These are phyloP conservation scores for Sylvia borin DNA, from an alignment of 2,797 vertebrate genomes.

Conservation along the genomic window DNA sequence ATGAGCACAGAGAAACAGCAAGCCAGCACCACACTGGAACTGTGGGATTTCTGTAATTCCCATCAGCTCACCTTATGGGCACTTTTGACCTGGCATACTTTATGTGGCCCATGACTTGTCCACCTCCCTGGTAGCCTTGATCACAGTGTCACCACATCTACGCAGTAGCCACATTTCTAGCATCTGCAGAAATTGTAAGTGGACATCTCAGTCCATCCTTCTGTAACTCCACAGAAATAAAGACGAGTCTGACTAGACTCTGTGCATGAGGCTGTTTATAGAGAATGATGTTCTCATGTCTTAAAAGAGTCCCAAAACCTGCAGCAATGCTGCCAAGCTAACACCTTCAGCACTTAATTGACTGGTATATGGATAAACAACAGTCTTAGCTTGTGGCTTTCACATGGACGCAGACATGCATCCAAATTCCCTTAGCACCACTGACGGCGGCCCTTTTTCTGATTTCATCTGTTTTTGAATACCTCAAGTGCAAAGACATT, in stretches of 20 bases:
- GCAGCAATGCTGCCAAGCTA: neutral
- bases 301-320: neutral
- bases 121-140: accelerated
- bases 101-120: neutral
- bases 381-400: neutral
- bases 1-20: neutral
- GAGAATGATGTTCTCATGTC: neutral
- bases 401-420: neutral
- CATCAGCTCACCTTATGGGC: neutral
- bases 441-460: neutral
- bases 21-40: accelerated
- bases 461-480: constrained; percentile 34
- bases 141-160: neutral
- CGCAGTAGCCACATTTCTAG: neutral
- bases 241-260: neutral
- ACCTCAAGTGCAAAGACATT: constrained; percentile 28
- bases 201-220: neutral
- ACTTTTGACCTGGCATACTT: neutral
- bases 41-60: neutral
- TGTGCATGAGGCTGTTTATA: neutral
- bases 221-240: neutral
- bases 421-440: neutral
- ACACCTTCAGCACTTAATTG: neutral
- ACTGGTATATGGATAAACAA: neutral
- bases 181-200: neutral